Conservation (phyloP, 2,797 vertebrate species). For the Onychomys torridus region DNA sequence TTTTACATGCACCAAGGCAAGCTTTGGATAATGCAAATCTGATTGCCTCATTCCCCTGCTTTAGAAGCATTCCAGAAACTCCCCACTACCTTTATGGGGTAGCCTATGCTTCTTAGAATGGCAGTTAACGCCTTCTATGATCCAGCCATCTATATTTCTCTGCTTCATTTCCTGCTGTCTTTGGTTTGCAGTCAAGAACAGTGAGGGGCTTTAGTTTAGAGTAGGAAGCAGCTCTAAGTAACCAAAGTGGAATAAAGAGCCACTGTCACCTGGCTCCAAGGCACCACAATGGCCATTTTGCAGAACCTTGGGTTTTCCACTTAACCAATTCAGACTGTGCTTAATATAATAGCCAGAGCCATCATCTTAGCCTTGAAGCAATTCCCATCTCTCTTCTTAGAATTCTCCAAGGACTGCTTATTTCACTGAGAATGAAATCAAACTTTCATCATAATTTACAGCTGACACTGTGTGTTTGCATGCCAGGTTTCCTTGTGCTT, state of each 20-base stretch:
- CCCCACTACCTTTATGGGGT: not conserved
- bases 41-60: not conserved
- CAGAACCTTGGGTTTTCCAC: not conserved
- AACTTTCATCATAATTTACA: not conserved
- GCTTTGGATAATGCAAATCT: not conserved
- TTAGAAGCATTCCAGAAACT: not conserved
- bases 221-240: not conserved
- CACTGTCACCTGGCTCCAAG: not conserved
- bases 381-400: not conserved
- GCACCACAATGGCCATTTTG: not conserved
- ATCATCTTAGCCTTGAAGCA: not conserved
- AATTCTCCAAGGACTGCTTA: not conserved
- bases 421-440: not conserved
- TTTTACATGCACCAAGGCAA: not conserved
- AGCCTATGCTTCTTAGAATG: not conserved
- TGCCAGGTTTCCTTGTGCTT: not conserved
- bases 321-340: not conserved
- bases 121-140: not conserved
- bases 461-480: not conserved
- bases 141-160: not conserved
- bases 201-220: not conserved
- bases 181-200: not conserved
- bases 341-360: not conserved
- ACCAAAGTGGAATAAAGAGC: not conserved
- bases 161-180: not conserved